Conservation (phyloP, 2,888 invertebrate genomes). For the Tetragnatha montana region DNA sequence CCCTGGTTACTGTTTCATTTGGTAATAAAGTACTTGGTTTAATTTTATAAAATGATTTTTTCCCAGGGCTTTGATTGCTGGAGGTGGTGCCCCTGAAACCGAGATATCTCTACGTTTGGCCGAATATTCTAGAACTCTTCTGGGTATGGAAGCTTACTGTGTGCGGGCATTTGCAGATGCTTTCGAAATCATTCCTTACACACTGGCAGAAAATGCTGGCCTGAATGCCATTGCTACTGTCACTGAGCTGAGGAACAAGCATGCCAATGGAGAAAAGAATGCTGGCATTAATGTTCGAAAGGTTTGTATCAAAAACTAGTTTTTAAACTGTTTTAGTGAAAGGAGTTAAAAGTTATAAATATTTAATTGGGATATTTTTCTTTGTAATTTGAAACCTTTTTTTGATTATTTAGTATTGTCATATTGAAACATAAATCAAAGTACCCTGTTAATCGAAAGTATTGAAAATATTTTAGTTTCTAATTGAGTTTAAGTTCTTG, state of each 20-base stretch:
- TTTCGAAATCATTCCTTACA: constrained; percentile 93
- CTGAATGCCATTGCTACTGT: constrained; percentile 96
- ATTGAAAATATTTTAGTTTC: neutral
- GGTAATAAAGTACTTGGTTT: neutral
- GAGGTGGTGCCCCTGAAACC: constrained; percentile 98
- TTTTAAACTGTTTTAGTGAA: too few species aligned
- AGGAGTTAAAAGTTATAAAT: too few species aligned
- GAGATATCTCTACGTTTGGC: constrained; percentile 91
- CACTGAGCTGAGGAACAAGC: constrained; percentile 94
- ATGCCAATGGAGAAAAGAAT: constrained; percentile 89
- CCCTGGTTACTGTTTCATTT: neutral
- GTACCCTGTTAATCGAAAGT: too few species aligned
- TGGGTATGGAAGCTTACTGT: constrained; percentile 96
- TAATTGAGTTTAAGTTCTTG: neutral
- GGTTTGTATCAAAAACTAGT: constrained; percentile 74
- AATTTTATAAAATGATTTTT: neutral
- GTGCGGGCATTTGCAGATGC: constrained; percentile 95
- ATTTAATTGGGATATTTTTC: neutral
- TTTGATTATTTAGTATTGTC: neutral
- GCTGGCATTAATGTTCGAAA: constrained; percentile 96
- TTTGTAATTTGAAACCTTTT: neutral
- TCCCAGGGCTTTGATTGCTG: constrained; percentile 88
- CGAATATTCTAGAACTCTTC: constrained; percentile 86
- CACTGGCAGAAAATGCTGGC: constrained; percentile 93
- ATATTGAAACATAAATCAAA: too few species aligned